Base-by-base conservation (phyloP, 2,113 vertebrate genomes). In the Leptobrachium ailaonicum region DNA sequence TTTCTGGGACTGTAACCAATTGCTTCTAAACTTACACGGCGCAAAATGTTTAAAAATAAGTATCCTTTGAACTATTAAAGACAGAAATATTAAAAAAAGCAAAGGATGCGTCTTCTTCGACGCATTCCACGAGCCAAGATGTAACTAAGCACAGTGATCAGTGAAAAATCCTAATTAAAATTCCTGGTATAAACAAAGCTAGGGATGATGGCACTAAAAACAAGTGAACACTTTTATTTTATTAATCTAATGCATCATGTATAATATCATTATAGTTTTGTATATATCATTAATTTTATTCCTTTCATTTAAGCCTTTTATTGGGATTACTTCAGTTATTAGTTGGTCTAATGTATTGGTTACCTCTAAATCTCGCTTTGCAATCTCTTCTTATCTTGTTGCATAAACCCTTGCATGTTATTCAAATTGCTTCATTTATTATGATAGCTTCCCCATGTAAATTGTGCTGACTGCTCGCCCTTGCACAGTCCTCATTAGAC, bases 361-460 rank as follows among this genome's bases (percentile, higher is more conserved):
- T 98, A 98, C 95, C 94, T 96, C 94, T 93, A 95, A 95, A 97
- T 98, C 95, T 95, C 92, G 83, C 92, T 94, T 92, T 93, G 95
- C 96, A 96, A 98, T 98, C 96, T 98, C 95, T 96, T 93, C 97
- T 98, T 97, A 98, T 98, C 96, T 98, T 93, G 95, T 96, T 93
- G 96, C 96, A 96, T 96, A 98, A 99, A 93, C 97, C 98, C 96
- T 98, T 95, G 95, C 96, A 91, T 98, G 97, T 98, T 98, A 98
- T 98, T 99, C 96, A 98, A 98, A 99, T 98, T 98, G 96, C 96
- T 96, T 99, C 97, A 98, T 99, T 99, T 98, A 98, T 99, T 99
- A 98, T 98, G 97, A 99, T 98, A 98, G 97, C 98, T 98, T 98
- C 95, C 96, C 96, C 97, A 97, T 98, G 97, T 99, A 99, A 99